phyloP scores from a whole-genome alignment of 2,113 vertebrate species.

The Hippocampus comes region DNA sequence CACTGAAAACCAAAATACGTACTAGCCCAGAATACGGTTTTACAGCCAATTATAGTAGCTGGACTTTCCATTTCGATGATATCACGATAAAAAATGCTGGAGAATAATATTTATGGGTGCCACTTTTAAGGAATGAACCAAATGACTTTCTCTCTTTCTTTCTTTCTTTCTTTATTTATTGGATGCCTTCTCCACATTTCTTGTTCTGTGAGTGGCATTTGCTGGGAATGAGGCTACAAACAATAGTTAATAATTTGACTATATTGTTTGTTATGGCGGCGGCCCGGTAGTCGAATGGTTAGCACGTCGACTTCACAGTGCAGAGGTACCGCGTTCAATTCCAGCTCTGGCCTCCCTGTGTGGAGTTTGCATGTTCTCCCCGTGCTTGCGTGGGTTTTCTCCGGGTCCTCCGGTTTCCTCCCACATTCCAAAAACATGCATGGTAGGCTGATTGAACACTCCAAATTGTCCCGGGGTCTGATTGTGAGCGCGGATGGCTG shows the following conservation, averaged over 20 bases:
- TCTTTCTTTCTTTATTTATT: constrained; percentile 13
- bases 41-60: not conserved
- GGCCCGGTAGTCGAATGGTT: too few species aligned
- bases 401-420: too few species aligned
- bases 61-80: constrained; percentile 5
- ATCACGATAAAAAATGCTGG: constrained; percentile 3
- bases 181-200: constrained; percentile 34
- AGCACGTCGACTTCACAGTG: too few species aligned
- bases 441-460: too few species aligned
- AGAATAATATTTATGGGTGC: constrained; percentile 4
- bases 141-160: constrained; percentile 10
- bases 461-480: too few species aligned
- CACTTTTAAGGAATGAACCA: constrained; percentile 17
- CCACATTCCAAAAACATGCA: too few species aligned
- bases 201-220: not conserved
- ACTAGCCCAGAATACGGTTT: not conserved
- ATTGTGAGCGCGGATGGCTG: too few species aligned
- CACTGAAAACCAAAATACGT: constrained; percentile 9
- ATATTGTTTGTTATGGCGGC: not conserved
- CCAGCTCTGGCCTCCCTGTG: too few species aligned
- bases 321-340: too few species aligned
- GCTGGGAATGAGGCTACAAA: constrained; percentile 18
- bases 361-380: too few species aligned
- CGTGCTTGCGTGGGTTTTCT: too few species aligned
- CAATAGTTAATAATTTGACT: constrained; percentile 8